These are phyloP conservation scores for Melieria omissa DNA, from an alignment of 2,888 invertebrate species.

Conservation along the genomic window DNA sequence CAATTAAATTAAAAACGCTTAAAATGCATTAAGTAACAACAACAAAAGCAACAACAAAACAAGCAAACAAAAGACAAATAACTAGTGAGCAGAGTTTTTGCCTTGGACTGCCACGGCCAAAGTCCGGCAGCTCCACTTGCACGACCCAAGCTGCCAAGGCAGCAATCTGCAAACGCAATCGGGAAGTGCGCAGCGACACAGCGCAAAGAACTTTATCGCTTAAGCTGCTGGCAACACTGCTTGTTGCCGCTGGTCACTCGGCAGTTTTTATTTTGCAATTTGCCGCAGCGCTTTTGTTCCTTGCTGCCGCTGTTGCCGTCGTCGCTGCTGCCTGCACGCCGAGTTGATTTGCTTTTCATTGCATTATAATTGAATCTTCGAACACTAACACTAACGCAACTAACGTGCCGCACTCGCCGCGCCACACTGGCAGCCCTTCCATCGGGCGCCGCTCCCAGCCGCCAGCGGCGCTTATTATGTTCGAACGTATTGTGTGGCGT, in stretches of 20 bases:
- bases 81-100: no score
- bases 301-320: conserved; percentile 4
- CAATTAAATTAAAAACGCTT: conserved; percentile 40
- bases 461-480: no score
- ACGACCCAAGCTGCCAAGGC: no score
- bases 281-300: conserved; percentile 12
- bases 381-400: conserved; percentile 36
- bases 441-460: background rate
- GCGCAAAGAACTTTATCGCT: conserved; percentile 31
- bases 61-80: background rate
- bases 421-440: conserved; percentile 7
- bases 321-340: background rate
- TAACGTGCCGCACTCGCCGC: conserved; percentile 12
- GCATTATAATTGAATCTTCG: conserved; percentile 64
- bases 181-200: no score
- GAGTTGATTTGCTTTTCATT: conserved; percentile 61
- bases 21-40: conserved; percentile 32
- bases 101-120: no score
- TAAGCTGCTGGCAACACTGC: conserved; percentile 22
- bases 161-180: no score
- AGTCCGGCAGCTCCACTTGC: no score
- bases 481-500: no score
- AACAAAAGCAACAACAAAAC: conserved; percentile 16
- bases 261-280: background rate
- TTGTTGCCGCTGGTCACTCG: conserved; percentile 1